Conservation (phyloP, 2,888 invertebrate genomes). For the Empis stercorea region DNA sequence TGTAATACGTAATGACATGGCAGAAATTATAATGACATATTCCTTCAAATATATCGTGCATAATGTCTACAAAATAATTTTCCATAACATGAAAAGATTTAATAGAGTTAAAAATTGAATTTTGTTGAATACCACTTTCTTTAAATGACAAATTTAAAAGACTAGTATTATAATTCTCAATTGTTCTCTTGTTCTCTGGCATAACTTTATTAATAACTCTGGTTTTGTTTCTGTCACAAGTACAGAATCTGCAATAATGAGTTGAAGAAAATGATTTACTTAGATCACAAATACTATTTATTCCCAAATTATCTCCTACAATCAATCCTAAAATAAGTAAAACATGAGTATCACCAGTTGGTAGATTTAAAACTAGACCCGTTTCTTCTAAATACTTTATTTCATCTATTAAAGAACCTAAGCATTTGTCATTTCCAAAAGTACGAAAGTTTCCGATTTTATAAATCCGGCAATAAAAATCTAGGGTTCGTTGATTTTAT, state of each 20-base stretch:
- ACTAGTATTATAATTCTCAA: not conserved
- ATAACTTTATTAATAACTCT: not conserved
- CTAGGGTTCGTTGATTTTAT: no score
- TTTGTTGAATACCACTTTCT: conserved; percentile 5
- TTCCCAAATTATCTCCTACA: conserved; percentile 10
- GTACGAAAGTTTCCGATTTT: not conserved
- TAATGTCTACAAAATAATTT: conserved; percentile 3
- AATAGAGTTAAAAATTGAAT: conserved; percentile 9
- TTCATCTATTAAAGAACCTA: not conserved
- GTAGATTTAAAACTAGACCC: not conserved
- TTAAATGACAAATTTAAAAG: not conserved
- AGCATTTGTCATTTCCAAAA: not conserved
- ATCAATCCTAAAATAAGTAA: conserved; percentile 4
- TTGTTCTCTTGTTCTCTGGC: not conserved
- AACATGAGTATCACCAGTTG: not conserved
- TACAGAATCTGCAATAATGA: conserved; percentile 10
- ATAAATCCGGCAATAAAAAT: not conserved
- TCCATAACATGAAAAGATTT: no score
- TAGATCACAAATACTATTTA: conserved; percentile 7
- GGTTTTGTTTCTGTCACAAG: not conserved
- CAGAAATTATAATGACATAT: conserved; percentile 7
- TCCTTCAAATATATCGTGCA: conserved; percentile 10
- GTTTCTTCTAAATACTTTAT: not conserved
- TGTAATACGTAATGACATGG: conserved; percentile 3
- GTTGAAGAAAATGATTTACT: conserved; percentile 7